These are phyloP conservation scores for Lepidostoma basale DNA, from an alignment of 1,140 invertebrate species.

Conservation along the genomic window DNA sequence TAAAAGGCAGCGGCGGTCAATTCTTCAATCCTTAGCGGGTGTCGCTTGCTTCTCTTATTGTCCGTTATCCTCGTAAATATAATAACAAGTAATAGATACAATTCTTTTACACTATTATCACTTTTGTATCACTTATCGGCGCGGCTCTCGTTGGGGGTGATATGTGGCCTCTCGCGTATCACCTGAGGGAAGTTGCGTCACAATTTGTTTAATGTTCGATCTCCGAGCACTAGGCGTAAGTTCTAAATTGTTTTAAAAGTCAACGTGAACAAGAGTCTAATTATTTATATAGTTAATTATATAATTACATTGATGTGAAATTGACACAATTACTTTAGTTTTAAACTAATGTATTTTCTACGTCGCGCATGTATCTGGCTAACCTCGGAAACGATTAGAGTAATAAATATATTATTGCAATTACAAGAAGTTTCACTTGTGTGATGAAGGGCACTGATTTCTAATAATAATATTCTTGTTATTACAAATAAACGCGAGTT, in stretches of 20 bases:
- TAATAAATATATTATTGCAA: conserved; percentile 3
- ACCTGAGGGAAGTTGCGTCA: too few species aligned
- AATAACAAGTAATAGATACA: too few species aligned
- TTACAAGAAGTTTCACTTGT: neutral
- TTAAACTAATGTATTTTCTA: neutral
- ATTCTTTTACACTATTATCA: conserved; percentile 16
- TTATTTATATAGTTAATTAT: neutral
- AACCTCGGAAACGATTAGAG: neutral
- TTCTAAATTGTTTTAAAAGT: conserved; percentile 19
- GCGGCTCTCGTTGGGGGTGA: too few species aligned
- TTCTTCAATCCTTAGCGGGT: too few species aligned
- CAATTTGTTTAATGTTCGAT: too few species aligned
- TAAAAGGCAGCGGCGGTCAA: too few species aligned
- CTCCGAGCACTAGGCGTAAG: neutral
- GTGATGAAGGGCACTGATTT: conserved; percentile 18
- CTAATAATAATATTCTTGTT: neutral
- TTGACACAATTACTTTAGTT: conserved; percentile 4
- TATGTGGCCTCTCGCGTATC: too few species aligned
- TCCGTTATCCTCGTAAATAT: too few species aligned
- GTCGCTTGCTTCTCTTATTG: too few species aligned
- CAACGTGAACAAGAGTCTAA: neutral
- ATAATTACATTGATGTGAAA: conserved; percentile 5
- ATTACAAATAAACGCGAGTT: too few species aligned
- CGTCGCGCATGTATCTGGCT: neutral
- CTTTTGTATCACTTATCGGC: conserved; percentile 19